Percentiles rank a stretch among this genome's conserved stretches.
phyloP scores from a whole-genome alignment of 2,797 vertebrate genomes.

The Oophaga sylvatica region DNA sequence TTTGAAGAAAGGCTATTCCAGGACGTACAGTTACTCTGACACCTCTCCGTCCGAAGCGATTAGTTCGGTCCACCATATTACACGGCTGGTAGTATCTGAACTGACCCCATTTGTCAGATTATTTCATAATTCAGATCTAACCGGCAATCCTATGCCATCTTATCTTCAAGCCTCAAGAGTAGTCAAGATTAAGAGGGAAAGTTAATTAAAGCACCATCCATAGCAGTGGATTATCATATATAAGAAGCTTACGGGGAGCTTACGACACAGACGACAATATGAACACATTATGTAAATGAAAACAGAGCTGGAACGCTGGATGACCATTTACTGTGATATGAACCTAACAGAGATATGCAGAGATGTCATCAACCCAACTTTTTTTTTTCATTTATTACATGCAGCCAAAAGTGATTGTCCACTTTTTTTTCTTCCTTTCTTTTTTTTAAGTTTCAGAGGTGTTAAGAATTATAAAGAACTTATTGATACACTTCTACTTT shows the following conservation, averaged over 20 bases:
- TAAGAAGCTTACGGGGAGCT: slow-evolving; percentile 42
- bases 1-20: neutral
- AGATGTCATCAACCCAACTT: neutral
- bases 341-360: neutral
- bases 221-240: slow-evolving; percentile 44
- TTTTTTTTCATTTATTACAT: neutral
- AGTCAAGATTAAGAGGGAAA: slow-evolving; percentile 51
- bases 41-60: neutral
- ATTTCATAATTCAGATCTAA: slow-evolving; percentile 43
- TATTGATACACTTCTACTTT: too few species aligned
- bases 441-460: too few species aligned
- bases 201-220: slow-evolving; percentile 46
- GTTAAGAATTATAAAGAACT: too few species aligned
- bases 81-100: neutral
- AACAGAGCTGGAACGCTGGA: neutral
- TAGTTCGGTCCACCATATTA: neutral
- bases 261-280: slow-evolving; percentile 23
- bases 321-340: neutral
- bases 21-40: too few species aligned
- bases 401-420: too few species aligned
- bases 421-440: too few species aligned
- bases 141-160: slow-evolving; percentile 21
- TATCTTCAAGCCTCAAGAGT: slow-evolving; percentile 37
- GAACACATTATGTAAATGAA: neutral
- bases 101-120: slow-evolving; percentile 25